Conservation (phyloP, 2,797 vertebrate genomes). For the Myotis vivesi region DNA sequence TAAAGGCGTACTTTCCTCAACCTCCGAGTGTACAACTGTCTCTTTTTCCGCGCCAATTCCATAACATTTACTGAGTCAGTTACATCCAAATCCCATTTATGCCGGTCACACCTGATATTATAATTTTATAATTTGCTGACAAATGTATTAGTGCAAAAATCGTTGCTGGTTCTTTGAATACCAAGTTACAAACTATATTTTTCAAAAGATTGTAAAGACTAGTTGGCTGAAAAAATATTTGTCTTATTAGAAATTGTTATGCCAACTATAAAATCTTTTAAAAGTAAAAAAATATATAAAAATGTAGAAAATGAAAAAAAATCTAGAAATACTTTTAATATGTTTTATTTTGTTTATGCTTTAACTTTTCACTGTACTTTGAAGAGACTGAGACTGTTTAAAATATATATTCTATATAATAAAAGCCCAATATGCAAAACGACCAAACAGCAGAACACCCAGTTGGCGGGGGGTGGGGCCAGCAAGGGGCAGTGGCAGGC, state of each 20-base stretch:
- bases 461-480: no score
- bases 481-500: no score
- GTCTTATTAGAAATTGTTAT: background rate
- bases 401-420: background rate
- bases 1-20: no score
- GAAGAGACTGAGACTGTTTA: background rate
- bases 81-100: background rate
- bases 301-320: background rate
- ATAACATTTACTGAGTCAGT: background rate
- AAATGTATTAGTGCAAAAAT: background rate
- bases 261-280: background rate
- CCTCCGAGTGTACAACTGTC: no score
- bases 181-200: background rate
- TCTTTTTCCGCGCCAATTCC: no score
- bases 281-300: background rate
- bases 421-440: no score
- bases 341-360: background rate
- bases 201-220: background rate
- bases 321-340: background rate
- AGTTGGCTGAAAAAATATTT: background rate
- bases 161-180: background rate
- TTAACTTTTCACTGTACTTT: background rate
- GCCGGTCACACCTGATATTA: background rate
- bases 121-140: background rate
- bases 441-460: no score